Conservation (phyloP, 2,888 invertebrate species). For the Patella depressa region DNA sequence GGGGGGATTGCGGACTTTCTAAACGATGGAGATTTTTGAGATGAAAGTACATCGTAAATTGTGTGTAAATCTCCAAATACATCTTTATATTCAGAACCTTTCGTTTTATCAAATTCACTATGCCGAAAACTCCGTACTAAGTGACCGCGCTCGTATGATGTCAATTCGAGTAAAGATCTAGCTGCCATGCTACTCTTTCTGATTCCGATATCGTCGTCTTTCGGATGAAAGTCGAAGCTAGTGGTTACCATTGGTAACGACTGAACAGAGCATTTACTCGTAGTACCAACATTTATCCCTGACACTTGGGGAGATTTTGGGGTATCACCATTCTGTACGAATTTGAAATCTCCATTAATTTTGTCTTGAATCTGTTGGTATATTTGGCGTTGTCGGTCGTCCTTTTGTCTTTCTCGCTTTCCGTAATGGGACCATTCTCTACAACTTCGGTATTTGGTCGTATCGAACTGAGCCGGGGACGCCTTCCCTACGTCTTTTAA, state of each 20-base stretch:
- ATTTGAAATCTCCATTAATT: constrained; percentile 16
- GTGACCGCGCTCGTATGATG: constrained; percentile 40
- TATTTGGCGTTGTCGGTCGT: constrained; percentile 31
- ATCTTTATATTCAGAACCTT: constrained; percentile 41
- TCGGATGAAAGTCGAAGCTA: neutral
- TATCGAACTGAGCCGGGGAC: constrained; percentile 49
- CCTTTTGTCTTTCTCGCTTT: constrained; percentile 47
- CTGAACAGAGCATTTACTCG: neutral
- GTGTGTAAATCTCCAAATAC: constrained; percentile 42
- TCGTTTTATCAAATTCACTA: constrained; percentile 49
- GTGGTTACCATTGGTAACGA: constrained; percentile 9
- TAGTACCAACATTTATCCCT: neutral
- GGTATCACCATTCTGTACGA: constrained; percentile 21
- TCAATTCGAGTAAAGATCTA: constrained; percentile 47
- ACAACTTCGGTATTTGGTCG: constrained; percentile 48
- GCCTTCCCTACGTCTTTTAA: constrained; percentile 51
- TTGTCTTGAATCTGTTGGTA: constrained; percentile 40
- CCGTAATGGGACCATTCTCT: constrained; percentile 61
- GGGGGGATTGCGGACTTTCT: constrained; percentile 47
- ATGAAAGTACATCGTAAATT: constrained; percentile 53
- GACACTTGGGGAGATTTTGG: constrained; percentile 14
- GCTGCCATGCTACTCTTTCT: constrained; percentile 29
- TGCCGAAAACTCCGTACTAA: constrained; percentile 46
- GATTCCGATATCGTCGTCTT: neutral
- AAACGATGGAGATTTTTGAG: constrained; percentile 58